These are phyloP conservation scores for Fregata magnificens DNA, from an alignment of 2,113 vertebrate genomes.

Conservation along the genomic window DNA sequence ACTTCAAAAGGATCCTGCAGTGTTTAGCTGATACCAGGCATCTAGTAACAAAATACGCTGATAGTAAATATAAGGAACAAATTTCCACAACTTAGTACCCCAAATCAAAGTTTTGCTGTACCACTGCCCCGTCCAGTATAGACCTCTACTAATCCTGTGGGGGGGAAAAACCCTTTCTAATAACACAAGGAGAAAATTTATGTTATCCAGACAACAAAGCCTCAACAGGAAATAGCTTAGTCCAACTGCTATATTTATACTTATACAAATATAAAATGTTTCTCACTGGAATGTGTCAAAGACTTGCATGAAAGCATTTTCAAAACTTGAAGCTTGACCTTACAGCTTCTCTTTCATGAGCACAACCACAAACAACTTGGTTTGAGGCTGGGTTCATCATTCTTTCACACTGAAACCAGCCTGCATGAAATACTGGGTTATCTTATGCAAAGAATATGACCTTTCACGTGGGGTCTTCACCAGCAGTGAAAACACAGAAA, in stretches of 20 bases:
- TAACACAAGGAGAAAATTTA: neutral
- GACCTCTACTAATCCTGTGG: neutral
- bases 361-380: neutral
- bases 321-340: neutral
- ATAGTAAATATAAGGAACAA: neutral
- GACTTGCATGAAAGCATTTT: neutral
- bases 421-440: neutral
- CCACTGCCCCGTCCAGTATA: neutral
- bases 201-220: neutral
- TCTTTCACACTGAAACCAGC: neutral
- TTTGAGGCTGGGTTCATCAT: neutral
- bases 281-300: neutral
- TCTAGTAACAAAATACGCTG: neutral
- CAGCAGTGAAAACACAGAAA: neutral
- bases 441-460: neutral
- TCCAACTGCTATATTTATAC: neutral
- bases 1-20: neutral
- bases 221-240: neutral
- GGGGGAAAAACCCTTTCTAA: fast-evolving
- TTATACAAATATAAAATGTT: neutral
- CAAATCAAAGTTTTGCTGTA: neutral
- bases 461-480: neutral
- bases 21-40: neutral
- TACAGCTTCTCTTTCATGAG: neutral
- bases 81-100: neutral